Percentiles rank a stretch among this genome's conserved stretches.
Evolutionary conservation across 2,888 invertebrate species (phyloP).

Genomic region (Trilocha varians): DNA sequence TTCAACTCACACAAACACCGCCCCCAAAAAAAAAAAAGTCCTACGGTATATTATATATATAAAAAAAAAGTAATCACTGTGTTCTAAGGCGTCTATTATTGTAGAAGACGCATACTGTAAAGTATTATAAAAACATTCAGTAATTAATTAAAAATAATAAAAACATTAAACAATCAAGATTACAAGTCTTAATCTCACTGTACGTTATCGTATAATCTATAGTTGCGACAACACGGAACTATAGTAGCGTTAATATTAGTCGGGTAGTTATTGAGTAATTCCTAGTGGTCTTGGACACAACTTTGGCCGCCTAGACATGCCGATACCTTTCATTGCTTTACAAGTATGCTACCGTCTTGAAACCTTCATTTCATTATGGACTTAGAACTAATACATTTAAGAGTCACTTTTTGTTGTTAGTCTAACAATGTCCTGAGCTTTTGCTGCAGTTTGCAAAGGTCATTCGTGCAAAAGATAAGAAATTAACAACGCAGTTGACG

Average conservation of each 20-base stretch:
- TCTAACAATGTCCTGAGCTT: neutral
- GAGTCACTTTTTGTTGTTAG: neutral
- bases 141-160: too few relatives aligned
- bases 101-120: too few relatives aligned
- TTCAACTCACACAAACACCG: too few relatives aligned
- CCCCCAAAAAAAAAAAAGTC: too few relatives aligned
- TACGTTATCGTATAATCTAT: constrained; percentile 4
- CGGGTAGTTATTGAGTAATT: constrained; percentile 34
- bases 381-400: neutral
- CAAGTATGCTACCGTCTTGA: neutral
- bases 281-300: constrained; percentile 25
- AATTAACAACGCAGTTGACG: neutral
- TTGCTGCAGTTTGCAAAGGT: neutral
- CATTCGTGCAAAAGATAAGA: neutral
- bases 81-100: too few relatives aligned
- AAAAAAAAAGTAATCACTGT: too few relatives aligned
- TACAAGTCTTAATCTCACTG: too few relatives aligned
- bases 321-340: constrained; percentile 24
- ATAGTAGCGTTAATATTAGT: constrained; percentile 19
- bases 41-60: too few relatives aligned
- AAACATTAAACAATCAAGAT: too few relatives aligned
- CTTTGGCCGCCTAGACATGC: constrained; percentile 23
- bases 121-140: too few relatives aligned
- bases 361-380: neutral
- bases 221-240: constrained; percentile 31